Base-by-base conservation (phyloP, 2,113 vertebrate genomes). In the Pimephales promelas region DNA sequence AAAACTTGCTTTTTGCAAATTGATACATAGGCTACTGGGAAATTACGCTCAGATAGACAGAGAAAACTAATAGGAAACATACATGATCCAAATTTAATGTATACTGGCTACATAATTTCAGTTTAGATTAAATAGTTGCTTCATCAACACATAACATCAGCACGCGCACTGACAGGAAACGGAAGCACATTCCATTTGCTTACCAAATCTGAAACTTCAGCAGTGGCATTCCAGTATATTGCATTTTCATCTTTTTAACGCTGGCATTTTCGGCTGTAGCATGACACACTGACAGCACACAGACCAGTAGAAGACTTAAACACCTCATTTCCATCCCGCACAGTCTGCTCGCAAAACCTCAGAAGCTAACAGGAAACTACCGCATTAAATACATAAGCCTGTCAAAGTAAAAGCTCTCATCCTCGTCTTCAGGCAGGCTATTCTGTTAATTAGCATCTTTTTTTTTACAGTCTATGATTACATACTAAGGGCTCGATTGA, bases 161-260 rank as follows among this genome's bases (percentile, higher is more conserved):
- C 10, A 22, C 22, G 26, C 52, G 62, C 13, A 47, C 40, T 26
- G 34, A 61, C n/a, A 61, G 75, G 56, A 78, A 78, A 79, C 77
- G 10, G 24, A 49, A 64, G 28, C 1, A 4, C 8, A 28, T 43
- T 52, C 16, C 9, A 10, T 76, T 22, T 64, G 64, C 95, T 95
- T 86, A 99, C 97, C 97, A 99, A 56, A 99, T 97, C 88, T 99
- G 97, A 90, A 99, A 99, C 90, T 96, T 98, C 73, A 99, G 96
- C 77, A 97, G 95, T 54, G 97, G 97, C 62, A 97, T 97, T 3
- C 95, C 93, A 1, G 96, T 94, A 88, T 97, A 98, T 84, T 97
- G 97, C 96, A 99, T 97, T 89, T 96, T 96, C 90, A 98, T 92
- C 88, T 95, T 95, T 91, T 96, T 97, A 68, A 94, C 91, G 26